phyloP scores from a whole-genome alignment of 2,797 vertebrate species.

The Esox masquinongy region DNA sequence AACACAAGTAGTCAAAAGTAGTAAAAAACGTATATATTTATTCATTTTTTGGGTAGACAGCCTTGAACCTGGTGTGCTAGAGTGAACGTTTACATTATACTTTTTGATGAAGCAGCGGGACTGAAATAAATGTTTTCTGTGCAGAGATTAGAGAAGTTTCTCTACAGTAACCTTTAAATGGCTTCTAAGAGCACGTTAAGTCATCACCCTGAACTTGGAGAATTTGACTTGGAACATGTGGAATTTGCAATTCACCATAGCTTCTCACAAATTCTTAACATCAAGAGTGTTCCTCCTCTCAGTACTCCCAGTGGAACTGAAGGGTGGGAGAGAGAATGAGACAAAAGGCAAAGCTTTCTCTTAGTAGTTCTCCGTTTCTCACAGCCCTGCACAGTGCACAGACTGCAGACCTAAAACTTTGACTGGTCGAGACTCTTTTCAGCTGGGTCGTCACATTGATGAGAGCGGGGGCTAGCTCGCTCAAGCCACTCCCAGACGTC shows the following conservation, averaged over 20 bases:
- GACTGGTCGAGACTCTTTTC: slow-evolving; percentile 59
- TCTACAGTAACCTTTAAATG: neutral
- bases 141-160: neutral
- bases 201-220: slow-evolving; percentile 23
- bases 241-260: slow-evolving; percentile 29
- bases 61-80: neutral
- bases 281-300: slow-evolving; percentile 39
- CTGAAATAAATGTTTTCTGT: neutral
- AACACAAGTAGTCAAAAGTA: no score
- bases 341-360: slow-evolving; percentile 47
- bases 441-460: slow-evolving; percentile 59
- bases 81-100: neutral
- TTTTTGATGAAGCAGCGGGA: neutral
- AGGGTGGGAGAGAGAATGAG: slow-evolving; percentile 41
- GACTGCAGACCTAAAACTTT: slow-evolving; percentile 37
- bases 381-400: slow-evolving; percentile 22
- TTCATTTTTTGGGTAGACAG: neutral
- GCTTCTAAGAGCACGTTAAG: neutral
- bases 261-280: slow-evolving; percentile 41
- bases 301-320: slow-evolving; percentile 46
- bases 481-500: slow-evolving; percentile 46
- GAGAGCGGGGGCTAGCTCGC: slow-evolving; percentile 49
- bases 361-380: slow-evolving; percentile 48
- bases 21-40: no score
- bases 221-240: slow-evolving; percentile 23